Evolutionary conservation across 2,113 vertebrate species (phyloP), one percentile per base, ranked within the genome.

Genomic region (Calypte anna): DNA sequence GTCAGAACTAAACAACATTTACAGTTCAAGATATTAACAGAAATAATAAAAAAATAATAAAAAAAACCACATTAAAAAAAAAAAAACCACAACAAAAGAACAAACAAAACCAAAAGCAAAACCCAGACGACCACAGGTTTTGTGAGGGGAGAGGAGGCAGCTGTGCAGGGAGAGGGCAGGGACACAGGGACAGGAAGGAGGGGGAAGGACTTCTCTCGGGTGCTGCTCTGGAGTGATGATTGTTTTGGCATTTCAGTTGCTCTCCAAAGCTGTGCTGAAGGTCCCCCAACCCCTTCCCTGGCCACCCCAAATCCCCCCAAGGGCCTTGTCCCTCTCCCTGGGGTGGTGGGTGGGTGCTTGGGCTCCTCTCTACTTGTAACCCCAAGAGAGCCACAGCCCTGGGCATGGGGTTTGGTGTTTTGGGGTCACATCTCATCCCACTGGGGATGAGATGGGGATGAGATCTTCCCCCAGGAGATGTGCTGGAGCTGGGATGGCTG

Each of bases 1-100:
- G 98, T 98, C 98, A 98, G 96, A 98, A 98, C 98, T 98, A 98
- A 98, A 98, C 97, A 97, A 99, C 98, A 99, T 99, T 99, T 99
- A 99, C 98, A 99, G 97, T 98, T 98, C 97, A 92, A 98, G 97
- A 97, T 98, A 98, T 98, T 97, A 98, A 98, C 98, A 98, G 95
- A 98, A 97, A 97, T 72, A 63, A 90, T 33, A 4, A 38, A 51
- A 75, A 90, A 53, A 19, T 77, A 21, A 50, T 21, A 22, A 50
- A 50, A 21, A 38, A 55, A 55, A 10, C 53, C 31, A 40, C 38
- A 40, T 40, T 40, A 53, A 61, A 43, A 83, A 61, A 38, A 57
- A 38, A 12, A 67, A 20, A 18, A n/a, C n/a, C 48, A 64, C n/a
- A 89, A 91, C 88, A 12, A 72, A 92, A 93, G 2, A 19, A 77